These are phyloP conservation scores for Drosophila pectinifera DNA, from an alignment of 1,140 invertebrate genomes.

Conservation along the genomic window DNA sequence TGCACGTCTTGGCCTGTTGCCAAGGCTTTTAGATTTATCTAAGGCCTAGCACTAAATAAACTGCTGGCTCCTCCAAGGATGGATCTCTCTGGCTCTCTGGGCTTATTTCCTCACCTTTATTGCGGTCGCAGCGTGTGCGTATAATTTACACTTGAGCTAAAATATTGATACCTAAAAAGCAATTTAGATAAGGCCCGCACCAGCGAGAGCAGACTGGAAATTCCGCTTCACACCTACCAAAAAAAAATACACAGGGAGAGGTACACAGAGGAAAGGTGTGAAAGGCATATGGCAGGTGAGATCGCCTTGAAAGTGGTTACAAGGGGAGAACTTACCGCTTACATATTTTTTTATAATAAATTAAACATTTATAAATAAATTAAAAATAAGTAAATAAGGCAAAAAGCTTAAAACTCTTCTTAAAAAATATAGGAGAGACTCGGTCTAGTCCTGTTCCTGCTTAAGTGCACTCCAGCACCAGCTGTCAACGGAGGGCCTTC, in stretches of 20 bases:
- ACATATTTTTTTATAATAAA: background rate
- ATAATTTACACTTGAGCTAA: constrained; percentile 84
- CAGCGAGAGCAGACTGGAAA: constrained; percentile 67
- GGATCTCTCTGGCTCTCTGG: constrained; percentile 21
- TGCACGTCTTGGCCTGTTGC: background rate
- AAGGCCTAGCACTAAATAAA: constrained; percentile 80
- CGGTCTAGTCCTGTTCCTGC: constrained; percentile 18
- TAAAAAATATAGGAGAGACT: background rate
- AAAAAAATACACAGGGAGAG: constrained; percentile 1
- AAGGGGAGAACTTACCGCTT: background rate
- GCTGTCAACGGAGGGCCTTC: constrained; percentile 42
- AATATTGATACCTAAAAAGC: constrained; percentile 85
- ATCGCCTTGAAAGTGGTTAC: background rate
- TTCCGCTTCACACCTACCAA: constrained; percentile 83
- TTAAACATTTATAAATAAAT: background rate
- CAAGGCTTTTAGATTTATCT: constrained; percentile 80
- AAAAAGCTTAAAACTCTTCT: background rate
- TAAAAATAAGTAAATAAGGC: too few relatives aligned
- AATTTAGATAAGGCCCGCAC: constrained; percentile 80
- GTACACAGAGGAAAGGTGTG: constrained; percentile 58
- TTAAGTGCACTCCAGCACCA: constrained; percentile 54
- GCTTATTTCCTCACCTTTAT: constrained; percentile 2
- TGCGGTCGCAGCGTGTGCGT: constrained; percentile 58
- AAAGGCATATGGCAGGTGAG: constrained; percentile 43
- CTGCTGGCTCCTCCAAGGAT: constrained; percentile 19